Evolutionary conservation across 2,113 vertebrate species (phyloP).

Genomic region (Leucoraja erinaceus): DNA sequence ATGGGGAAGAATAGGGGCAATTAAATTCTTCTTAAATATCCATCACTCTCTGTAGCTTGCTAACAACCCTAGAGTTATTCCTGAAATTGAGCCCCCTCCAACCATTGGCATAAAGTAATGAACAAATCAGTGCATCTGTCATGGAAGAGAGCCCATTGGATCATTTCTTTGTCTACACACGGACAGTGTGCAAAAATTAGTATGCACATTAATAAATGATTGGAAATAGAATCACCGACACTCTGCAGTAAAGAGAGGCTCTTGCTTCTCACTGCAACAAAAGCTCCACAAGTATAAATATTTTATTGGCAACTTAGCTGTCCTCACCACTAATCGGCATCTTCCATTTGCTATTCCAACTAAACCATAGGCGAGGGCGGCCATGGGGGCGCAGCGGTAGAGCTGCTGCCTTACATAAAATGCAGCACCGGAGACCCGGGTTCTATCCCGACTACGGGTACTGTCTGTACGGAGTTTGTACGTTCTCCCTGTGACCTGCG

Average conservation of each 20-base stretch:
- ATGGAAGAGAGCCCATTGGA: background rate
- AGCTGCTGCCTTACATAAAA: no score
- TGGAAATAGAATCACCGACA: background rate
- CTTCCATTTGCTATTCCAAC: background rate
- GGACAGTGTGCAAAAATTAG: background rate
- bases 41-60: background rate
- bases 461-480: no score
- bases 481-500: no score
- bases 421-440: no score
- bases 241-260: background rate
- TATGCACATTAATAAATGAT: background rate
- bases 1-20: background rate
- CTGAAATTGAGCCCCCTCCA: background rate
- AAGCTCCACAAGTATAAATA: background rate
- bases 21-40: background rate
- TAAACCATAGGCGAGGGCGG: background rate
- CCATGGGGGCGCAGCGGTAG: no score
- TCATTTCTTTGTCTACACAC: background rate
- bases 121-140: background rate
- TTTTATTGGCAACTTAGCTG: background rate
- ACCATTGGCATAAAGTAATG: background rate
- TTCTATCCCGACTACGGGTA: no score
- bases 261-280: background rate
- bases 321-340: background rate
- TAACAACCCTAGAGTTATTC: background rate